A percentile compares a stretch with the other conserved stretches of the same genome.
Evolutionary conservation across 2,797 vertebrate species (phyloP).

Genomic region (Acanthurus tractus): DNA sequence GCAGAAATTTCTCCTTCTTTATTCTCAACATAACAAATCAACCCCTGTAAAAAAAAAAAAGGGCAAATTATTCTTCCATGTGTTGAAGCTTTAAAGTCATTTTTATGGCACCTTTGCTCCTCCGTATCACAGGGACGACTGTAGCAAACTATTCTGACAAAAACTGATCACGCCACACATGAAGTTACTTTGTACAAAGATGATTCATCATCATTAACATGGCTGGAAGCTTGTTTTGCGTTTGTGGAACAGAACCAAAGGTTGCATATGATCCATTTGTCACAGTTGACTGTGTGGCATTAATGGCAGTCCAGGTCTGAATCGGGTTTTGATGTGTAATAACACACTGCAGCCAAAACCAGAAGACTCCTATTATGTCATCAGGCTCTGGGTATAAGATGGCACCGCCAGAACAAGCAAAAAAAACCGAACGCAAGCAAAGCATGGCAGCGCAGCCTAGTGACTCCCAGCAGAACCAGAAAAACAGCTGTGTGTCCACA

Average conservation of each 20-base stretch:
- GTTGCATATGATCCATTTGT: constrained; percentile 4
- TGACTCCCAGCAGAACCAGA: constrained; percentile 51
- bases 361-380: constrained; percentile 51
- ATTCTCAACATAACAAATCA: too few relatives aligned
- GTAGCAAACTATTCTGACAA: not conserved
- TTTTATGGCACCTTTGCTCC: not conserved
- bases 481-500: constrained; percentile 77
- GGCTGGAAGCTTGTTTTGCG: not conserved
- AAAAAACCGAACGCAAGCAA: constrained; percentile 31
- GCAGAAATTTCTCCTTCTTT: not conserved
- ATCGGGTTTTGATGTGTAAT: constrained; percentile 3
- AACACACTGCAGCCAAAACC: constrained; percentile 23
- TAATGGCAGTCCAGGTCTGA: not conserved
- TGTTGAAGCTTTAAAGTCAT: not conserved
- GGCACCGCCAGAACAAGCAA: constrained; percentile 45
- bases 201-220: not conserved
- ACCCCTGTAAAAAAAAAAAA: too few relatives aligned
- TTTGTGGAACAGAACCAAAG: not conserved
- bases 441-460: constrained; percentile 44
- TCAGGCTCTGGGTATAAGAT: constrained; percentile 29
- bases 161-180: not conserved
- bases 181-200: not conserved
- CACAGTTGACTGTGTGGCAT: not conserved
- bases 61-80: too few relatives aligned
- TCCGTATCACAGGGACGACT: not conserved